Conservation (phyloP, 2,113 vertebrate genomes). For the Pteruthius melanotis region DNA sequence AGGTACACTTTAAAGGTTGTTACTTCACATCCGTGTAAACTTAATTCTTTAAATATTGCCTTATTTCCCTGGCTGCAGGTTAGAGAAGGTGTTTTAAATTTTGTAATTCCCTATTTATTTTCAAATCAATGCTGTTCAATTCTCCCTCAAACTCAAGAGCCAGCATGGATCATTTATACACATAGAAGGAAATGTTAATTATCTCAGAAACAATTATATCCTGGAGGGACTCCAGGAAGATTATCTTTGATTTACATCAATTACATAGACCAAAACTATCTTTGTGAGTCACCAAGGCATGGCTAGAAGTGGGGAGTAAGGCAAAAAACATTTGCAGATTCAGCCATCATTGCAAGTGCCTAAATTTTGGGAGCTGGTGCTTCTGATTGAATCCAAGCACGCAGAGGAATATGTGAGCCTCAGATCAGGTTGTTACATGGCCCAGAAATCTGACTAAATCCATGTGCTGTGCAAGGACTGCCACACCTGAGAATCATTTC, state of each 20-base stretch:
- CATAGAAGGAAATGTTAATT: conserved; percentile 2
- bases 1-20: conserved; percentile 1
- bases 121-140: conserved; percentile 49
- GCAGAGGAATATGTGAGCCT: background rate
- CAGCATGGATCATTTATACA: conserved; percentile 14
- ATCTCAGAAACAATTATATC: conserved; percentile 46
- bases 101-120: conserved; percentile 62
- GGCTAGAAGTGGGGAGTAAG: background rate
- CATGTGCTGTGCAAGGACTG: fast-evolving
- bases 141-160: conserved; percentile 23
- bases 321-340: background rate
- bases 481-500: background rate
- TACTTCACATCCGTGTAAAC: conserved; percentile 48
- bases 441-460: background rate
- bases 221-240: conserved; percentile 31
- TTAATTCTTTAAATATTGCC: conserved; percentile 60
- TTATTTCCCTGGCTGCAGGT: conserved; percentile 48
- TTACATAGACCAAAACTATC: background rate
- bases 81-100: conserved; percentile 17
- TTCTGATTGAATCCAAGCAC: background rate
- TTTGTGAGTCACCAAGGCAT: background rate
- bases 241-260: conserved; percentile 52
- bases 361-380: background rate
- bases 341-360: background rate
- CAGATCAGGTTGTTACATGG: background rate